Evolutionary conservation across 1,140 invertebrate species (phyloP), one percentile per base, ranked within the genome.

Genomic region (Penaeus chinensis): DNA sequence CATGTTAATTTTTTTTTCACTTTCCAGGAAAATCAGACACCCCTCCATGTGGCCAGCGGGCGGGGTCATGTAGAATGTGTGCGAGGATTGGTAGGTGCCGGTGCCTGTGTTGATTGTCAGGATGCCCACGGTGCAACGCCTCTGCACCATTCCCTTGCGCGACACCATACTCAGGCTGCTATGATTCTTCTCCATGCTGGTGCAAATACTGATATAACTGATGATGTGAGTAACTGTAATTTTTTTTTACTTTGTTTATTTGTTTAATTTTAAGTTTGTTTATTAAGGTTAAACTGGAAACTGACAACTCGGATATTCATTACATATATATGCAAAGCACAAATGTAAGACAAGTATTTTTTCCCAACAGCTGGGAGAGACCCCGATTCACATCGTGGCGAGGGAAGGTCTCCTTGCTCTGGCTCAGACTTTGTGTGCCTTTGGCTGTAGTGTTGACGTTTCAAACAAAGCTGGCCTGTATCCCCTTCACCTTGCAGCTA

Each of bases 401-500:
- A 93, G 94, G 90, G 92, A 94, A 90, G 96, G 96, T 37, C 92
- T 96, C 20, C 92, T 95, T 71, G 92, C 93, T 89, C 94, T 96
- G 88, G 95, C 95, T 24, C 94, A 96, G 89, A 94, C 95, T 24
- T 93, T 97, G 89, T 96, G 96, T 92, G 95, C 96, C 74, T 94
- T 94, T 88, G 95, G 95, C 7, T 95, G 95, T 92, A 93, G 94
- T 90, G 94, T 96, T 77, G 96, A 97, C 92, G 92, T 94, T 60
- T 92, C 94, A 13, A 96, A 95, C 91, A 93, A 94, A 91, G 93
- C 94, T 90, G 95, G 95, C 22, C 91, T 95, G 37, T 95, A 94
- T 91, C 95, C 96, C 2, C 91, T 97, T 37, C 96, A 97, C 91
- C 92, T 96, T 83, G 96, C 96, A 87, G 94, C 95, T 63, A 94